Evolutionary conservation across 2,797 vertebrate genomes (phyloP).

Genomic region (Lophotriccus pileatus): DNA sequence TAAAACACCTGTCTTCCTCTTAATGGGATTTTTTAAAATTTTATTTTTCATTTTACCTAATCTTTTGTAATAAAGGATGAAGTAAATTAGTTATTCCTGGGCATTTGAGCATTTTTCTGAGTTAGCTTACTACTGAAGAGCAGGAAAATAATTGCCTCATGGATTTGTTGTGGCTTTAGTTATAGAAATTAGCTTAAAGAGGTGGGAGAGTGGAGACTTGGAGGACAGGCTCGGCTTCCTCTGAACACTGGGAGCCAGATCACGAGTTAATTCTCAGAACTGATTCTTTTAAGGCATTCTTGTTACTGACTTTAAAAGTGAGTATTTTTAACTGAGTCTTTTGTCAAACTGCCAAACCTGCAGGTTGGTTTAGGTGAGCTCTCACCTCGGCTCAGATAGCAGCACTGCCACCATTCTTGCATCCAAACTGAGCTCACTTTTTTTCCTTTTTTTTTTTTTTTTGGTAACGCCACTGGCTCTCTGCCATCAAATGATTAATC

Average conservation of each 20-base stretch:
- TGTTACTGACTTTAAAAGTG: neutral
- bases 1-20: neutral
- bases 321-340: neutral
- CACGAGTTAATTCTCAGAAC: neutral
- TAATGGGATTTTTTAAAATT: neutral
- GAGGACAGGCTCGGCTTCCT: neutral
- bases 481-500: constrained; percentile 56
- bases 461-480: neutral
- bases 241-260: neutral
- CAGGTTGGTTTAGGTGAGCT: neutral
- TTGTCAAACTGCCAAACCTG: neutral
- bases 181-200: neutral
- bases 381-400: neutral
- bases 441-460: neutral
- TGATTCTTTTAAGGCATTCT: neutral
- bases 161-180: neutral
- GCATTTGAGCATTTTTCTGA: neutral
- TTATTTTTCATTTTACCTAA: neutral
- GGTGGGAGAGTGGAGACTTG: neutral
- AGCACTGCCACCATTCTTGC: neutral
- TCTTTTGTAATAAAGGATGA: neutral
- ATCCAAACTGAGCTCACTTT: neutral
- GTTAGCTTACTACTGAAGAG: neutral
- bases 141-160: neutral
- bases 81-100: neutral